phyloP scores from a whole-genome alignment of 1,140 invertebrate species.

The Drosophila tsacasi region DNA sequence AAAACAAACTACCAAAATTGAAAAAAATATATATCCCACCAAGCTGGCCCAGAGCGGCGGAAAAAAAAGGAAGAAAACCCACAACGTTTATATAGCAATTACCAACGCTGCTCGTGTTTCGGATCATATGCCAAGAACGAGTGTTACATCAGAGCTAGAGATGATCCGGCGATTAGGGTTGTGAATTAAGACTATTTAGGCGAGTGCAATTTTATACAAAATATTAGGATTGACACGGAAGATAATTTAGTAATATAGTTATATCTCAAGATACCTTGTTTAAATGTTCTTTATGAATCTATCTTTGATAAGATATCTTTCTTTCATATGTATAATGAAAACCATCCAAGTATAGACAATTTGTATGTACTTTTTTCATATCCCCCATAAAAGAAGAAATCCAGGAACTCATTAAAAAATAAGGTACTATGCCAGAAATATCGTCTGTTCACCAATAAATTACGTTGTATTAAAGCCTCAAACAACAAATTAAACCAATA shows the following conservation, averaged over 20 bases:
- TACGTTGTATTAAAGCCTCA: neutral
- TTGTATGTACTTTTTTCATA: too few relatives aligned
- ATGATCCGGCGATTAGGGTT: conserved; percentile 16
- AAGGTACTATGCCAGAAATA: neutral
- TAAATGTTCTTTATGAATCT: neutral
- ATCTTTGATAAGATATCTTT: neutral
- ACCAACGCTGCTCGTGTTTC: conserved; percentile 77
- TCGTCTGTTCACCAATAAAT: neutral
- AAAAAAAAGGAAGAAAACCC: conserved; percentile 45
- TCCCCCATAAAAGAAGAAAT: neutral
- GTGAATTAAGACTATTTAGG: neutral
- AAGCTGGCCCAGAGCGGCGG: conserved; percentile 20
- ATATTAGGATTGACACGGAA: neutral
- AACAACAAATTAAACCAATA: neutral
- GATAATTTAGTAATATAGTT: neutral
- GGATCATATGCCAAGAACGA: conserved; percentile 46
- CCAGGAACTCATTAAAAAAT: too few relatives aligned
- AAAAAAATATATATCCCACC: conserved; percentile 11
- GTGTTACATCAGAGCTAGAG: conserved; percentile 42
- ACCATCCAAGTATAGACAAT: neutral
- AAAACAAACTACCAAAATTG: conserved; percentile 78
- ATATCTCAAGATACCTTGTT: neutral
- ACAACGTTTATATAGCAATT: conserved; percentile 78
- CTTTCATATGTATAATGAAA: too few relatives aligned
- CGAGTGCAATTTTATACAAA: neutral